These are phyloP conservation scores for Artibeus lituratus DNA, from an alignment of 2,797 vertebrate genomes.

Conservation along the genomic window DNA sequence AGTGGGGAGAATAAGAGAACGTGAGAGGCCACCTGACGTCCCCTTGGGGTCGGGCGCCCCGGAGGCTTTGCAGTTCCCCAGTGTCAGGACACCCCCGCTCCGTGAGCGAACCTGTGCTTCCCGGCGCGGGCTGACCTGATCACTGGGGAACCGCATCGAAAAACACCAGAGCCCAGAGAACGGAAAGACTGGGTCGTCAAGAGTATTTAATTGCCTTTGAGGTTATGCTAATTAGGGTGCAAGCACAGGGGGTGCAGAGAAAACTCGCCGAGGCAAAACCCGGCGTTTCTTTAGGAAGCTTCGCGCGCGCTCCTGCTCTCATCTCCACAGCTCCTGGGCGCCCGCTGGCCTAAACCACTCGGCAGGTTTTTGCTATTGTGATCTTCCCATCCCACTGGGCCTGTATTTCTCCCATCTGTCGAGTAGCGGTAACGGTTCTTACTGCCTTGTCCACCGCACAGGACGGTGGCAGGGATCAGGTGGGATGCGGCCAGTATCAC, in stretches of 20 bases:
- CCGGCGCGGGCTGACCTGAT: no score
- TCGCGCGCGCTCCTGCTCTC: rapidly evolving
- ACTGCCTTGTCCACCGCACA: background rate
- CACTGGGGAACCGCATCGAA: background rate
- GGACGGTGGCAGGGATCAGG: background rate
- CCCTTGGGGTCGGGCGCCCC: background rate
- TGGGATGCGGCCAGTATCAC: background rate
- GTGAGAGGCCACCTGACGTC: background rate
- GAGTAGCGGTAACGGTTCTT: background rate
- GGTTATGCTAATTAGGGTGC: background rate
- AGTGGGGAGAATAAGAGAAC: background rate
- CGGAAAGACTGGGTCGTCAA: background rate
- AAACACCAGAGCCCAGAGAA: background rate
- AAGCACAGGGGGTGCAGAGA: background rate
- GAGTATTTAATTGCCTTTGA: background rate
- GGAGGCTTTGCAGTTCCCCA: background rate
- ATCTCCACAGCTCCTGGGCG: background rate
- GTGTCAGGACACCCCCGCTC: background rate
- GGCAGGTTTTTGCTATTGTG: background rate
- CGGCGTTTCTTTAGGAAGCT: background rate
- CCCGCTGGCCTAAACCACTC: background rate
- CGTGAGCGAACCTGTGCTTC: rapidly evolving
- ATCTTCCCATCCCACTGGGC: background rate
- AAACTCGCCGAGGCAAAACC: background rate
- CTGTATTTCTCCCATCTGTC: background rate